These are phyloP conservation scores for Aplidium turbinatum DNA, from an alignment of 23 tunicate genomes.

Conservation along the genomic window DNA sequence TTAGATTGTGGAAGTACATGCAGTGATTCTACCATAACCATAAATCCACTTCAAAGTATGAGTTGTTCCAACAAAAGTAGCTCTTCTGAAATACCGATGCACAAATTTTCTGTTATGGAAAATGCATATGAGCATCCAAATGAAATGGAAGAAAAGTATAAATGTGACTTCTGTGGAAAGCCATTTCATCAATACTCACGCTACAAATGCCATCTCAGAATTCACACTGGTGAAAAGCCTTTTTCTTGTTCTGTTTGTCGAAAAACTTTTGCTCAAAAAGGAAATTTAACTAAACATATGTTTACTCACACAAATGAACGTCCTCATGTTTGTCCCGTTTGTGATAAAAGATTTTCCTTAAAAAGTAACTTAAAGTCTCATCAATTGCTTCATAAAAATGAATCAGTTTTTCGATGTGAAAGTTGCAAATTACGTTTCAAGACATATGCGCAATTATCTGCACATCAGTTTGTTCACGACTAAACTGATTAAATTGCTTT, in stretches of 20 bases:
- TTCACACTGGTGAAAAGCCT: constrained; percentile 39
- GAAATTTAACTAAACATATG: constrained; percentile 15
- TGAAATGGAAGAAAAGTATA: constrained; percentile 1
- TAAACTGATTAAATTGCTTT: too few relatives aligned
- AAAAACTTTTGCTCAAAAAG: constrained; percentile 20
- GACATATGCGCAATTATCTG: too few relatives aligned
- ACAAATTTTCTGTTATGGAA: background rate
- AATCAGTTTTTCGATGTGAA: too few relatives aligned
- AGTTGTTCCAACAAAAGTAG: too few relatives aligned
- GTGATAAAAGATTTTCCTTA: constrained; percentile 10
- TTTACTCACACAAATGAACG: constrained; percentile 2
- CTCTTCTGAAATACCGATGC: too few relatives aligned
- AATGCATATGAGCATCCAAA: background rate
- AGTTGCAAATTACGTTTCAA: too few relatives aligned
- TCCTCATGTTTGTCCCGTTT: constrained; percentile 2
- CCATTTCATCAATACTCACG: constrained; percentile 28
- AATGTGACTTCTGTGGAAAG: constrained; percentile 25
- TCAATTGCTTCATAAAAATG: background rate
- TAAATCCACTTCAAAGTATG: too few relatives aligned
- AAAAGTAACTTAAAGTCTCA: constrained; percentile 10
- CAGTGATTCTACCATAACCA: background rate
- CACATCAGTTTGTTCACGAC: too few relatives aligned
- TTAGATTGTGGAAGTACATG: background rate
- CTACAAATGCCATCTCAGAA: constrained; percentile 15
- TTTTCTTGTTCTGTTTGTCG: constrained; percentile 17